Percentiles rank a stretch among this genome's conserved stretches.
These are phyloP conservation scores for fruit fly (Drosophila melanogaster) DNA, from an alignment of 1,140 invertebrate species.

Conservation along the genomic window Release_6_plus_ISO1_MT NT_033779.5:11849501-11850000, in stretches of 20 bases:
- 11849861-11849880: not conserved
- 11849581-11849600: not conserved
- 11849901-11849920: not conserved
- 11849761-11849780: too few species aligned
- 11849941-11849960: constrained; percentile 14
- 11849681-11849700: too few species aligned
- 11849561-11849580: not conserved
- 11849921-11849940: constrained; percentile 35
- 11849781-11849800: too few species aligned
- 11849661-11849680: not conserved
- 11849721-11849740: not conserved
- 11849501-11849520: constrained; percentile 7
- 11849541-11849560: not conserved
- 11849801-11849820: too few species aligned
- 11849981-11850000: constrained; percentile 17
- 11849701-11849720: too few species aligned
- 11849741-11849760: too few species aligned
- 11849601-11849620: not conserved
- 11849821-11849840: too few species aligned
- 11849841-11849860: too few species aligned
- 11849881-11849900: not conserved
- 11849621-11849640: not conserved
- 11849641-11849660: not conserved
- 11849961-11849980: constrained; percentile 35
- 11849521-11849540: constrained; percentile 1